Percentiles rank a stretch among this genome's conserved stretches.
Conservation (phyloP, 2,888 invertebrate species). For the Drosophila nr. medialis region DNA sequence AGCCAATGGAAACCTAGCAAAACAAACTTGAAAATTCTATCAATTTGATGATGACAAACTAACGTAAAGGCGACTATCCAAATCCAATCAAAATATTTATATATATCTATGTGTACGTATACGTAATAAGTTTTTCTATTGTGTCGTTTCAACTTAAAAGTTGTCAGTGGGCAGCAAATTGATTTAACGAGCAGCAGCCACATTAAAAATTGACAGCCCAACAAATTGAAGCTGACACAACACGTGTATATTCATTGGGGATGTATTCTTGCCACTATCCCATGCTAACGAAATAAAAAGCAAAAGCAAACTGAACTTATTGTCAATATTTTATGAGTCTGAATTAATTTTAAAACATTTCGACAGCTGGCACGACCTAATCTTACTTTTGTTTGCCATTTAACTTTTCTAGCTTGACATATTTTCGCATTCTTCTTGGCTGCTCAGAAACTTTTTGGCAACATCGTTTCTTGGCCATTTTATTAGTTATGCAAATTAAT, state of each 20-base stretch:
- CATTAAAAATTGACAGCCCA: constrained; percentile 79
- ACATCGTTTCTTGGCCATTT: constrained; percentile 30
- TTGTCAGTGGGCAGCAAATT: constrained; percentile 60
- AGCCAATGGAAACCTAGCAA: constrained; percentile 26
- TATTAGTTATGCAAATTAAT: constrained; percentile 81
- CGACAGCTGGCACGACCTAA: constrained; percentile 65
- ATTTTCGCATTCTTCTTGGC: constrained; percentile 50
- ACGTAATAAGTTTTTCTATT: constrained; percentile 29
- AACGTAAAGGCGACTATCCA: constrained; percentile 36
- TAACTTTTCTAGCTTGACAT: constrained; percentile 74
- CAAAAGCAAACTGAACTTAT: constrained; percentile 31
- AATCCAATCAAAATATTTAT: constrained; percentile 63
- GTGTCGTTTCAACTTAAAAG: constrained; percentile 25
- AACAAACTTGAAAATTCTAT: constrained; percentile 75
- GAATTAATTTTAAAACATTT: constrained; percentile 77
- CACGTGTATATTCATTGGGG: constrained; percentile 54
- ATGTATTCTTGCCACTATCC: constrained; percentile 30
- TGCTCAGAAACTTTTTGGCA: constrained; percentile 46
- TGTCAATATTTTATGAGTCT: constrained; percentile 77
- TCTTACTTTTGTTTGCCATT: constrained; percentile 58
- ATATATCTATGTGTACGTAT: not conserved
- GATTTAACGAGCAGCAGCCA: constrained; percentile 72
- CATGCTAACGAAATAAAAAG: constrained; percentile 9
- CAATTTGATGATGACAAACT: constrained; percentile 61
- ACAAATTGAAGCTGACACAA: constrained; percentile 65